Evolutionary conservation across 2,797 vertebrate genomes (phyloP), one percentile per base, ranked within the genome.

Genomic region (Poeciliopsis infans): DNA sequence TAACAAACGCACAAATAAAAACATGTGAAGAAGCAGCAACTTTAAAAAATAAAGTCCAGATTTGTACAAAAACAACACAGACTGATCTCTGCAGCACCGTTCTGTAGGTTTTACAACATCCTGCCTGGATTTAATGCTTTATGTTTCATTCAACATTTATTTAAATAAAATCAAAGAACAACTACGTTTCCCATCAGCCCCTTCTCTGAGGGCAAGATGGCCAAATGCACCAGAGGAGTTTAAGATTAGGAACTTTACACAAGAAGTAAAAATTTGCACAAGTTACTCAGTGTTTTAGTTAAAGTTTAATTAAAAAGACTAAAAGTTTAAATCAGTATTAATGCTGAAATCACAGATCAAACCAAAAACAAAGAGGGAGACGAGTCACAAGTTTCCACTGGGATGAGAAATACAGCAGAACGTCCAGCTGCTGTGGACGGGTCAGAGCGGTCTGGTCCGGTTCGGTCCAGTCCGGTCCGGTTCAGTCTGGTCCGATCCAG

Each of bases 151-250:
- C 33, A 55, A 55, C 23, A 39, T 66, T 39, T 39, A 66, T 39
- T 36, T 1, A 39, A 64, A 18, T 1, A 1, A 7, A 36, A 8
- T 64, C 12, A 59, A 59, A 39, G 8, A 18, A 74, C 4, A 74
- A 74, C 72, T 51, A 57, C 72, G 28, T 43, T 74, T 74, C 72
- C 72, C 72, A 74, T 57, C 51, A 74, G 51, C 74, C 74, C 55
- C 74, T 28, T 28, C 20, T n/a, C 72, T 7, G 20, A 1, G 39
- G 57, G 25, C 36, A 43, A 10, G 7, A 5, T 0, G 20, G 18
- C 7, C 6, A 0, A 25, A 11, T 23, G 33, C 33, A 66, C 64
- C 64, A 66, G 61, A 39, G 64, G 64, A 66, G 64, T 66, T 66
- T 20, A 23, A 39, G 31, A 64, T 16, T 2, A 66, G 59, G 64